These are phyloP conservation scores for Gambelia wislizenii DNA, from an alignment of 2,797 vertebrate species.

Conservation along the genomic window DNA sequence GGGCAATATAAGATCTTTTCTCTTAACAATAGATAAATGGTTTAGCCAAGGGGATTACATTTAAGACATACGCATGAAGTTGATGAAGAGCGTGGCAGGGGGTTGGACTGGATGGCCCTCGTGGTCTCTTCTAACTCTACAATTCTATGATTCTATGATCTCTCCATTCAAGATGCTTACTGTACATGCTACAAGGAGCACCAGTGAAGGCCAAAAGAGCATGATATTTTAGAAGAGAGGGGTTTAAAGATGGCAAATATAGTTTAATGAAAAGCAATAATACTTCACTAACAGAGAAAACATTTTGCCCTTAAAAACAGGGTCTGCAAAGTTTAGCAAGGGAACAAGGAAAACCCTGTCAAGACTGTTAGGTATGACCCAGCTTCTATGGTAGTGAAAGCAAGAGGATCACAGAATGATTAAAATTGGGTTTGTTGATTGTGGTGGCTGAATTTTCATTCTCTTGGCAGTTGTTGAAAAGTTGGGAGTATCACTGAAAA, in stretches of 20 bases:
- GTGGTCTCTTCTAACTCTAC: no score
- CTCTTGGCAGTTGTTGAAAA: not conserved
- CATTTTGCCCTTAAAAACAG: not conserved
- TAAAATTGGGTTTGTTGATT: not conserved
- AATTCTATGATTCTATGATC: no score
- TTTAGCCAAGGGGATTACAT: slow-evolving; percentile 29
- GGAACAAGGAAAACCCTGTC: not conserved
- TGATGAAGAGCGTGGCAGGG: no score
- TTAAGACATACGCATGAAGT: slow-evolving; percentile 13
- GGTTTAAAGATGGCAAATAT: slow-evolving; percentile 1
- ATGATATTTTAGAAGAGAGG: not conserved
- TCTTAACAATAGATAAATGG: slow-evolving; percentile 15
- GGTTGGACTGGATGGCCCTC: no score
- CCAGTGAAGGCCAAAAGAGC: not conserved
- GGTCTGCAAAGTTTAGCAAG: not conserved
- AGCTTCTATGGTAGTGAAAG: not conserved
- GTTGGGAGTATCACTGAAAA: not conserved
- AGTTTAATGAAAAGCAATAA: slow-evolving; percentile 25
- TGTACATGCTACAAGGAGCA: not conserved
- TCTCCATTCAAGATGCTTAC: slow-evolving; percentile 30
- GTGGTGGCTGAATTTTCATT: not conserved
- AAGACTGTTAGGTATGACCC: not conserved
- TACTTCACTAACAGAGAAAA: slow-evolving; percentile 2
- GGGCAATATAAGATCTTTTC: not conserved
- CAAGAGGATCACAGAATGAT: not conserved